These are phyloP conservation scores for Channa argus DNA, from an alignment of 2,113 vertebrate species.

Conservation along the genomic window DNA sequence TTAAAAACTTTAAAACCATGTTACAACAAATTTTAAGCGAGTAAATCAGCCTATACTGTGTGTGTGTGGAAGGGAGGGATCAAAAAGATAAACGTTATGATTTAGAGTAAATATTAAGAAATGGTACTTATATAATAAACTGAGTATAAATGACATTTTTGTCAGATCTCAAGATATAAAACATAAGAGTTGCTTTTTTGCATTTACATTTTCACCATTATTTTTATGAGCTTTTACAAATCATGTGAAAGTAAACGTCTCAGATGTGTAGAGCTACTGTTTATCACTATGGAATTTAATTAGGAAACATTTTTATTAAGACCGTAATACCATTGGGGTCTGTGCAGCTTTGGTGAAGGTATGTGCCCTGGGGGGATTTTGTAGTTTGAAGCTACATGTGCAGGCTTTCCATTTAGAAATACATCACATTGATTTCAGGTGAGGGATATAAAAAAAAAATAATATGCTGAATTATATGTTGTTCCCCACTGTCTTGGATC, in stretches of 20 bases:
- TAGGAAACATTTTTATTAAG: background rate
- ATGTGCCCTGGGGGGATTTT: conserved; percentile 1
- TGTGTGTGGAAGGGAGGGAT: background rate
- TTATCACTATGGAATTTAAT: conserved; percentile 12
- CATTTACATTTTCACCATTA: background rate
- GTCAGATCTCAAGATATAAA: background rate
- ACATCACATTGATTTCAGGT: background rate
- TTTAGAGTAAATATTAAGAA: background rate
- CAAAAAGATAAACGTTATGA: background rate
- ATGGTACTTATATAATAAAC: background rate
- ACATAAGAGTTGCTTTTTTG: background rate
- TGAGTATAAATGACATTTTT: background rate
- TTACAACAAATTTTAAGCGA: background rate
- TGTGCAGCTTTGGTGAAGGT: background rate
- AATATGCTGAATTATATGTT: conserved; percentile 1
- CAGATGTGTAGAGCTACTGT: background rate
- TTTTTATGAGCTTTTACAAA: background rate
- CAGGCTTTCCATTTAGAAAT: background rate
- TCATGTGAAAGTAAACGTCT: background rate
- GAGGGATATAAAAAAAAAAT: background rate
- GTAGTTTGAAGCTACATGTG: background rate
- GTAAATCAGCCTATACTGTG: background rate
- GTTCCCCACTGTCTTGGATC: background rate
- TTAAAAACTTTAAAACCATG: background rate
- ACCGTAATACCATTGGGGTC: background rate